Evolutionary conservation across 2,113 vertebrate genomes (phyloP), one percentile per base, ranked within the genome.

Genomic region (Clarias gariepinus): DNA sequence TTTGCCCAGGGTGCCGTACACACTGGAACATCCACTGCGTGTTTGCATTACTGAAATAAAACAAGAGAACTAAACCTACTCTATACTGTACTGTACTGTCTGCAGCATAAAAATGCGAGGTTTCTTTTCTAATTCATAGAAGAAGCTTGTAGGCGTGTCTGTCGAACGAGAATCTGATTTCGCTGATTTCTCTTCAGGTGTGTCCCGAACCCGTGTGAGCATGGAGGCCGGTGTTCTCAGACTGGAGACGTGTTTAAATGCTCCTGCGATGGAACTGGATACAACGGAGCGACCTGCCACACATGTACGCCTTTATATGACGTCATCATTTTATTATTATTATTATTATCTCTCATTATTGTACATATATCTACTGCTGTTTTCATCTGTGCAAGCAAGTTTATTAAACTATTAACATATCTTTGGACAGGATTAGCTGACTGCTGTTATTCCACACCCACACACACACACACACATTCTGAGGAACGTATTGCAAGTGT

Each of bases 271-370:
- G 95, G 95, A 87, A 98, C 97, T 0, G 97, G 96, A 73, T 99
- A 99, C 95, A 96, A 93, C 1, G 98, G 98, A n/a, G 96, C 98
- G 71, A 99, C 97, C 79, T 99, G 98, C 90, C 98, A 99, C 90
- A 97, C 96, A 90, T 96, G 98, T 99, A 94, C 96, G 97, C 9
- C 8, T 25, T 21, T 80, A 55, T 23, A 58, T 13, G 1, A 23
- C 52, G 11, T 78, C 77, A 79, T 58, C 10, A 5, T 47, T 16
- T 78, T 9, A 78, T 28, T 58, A 80, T 16, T 33, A 7, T 78
- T 9, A 78, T 28, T 58, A 80, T 16, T 33, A 7, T 10, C 41
- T 41, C 11, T 11, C n/a, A n/a, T 28, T 28, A 12, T 28, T 4
- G 11, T 28, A 28, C 6, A 36, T 71, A 71, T 7, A 16, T 33